Percentiles rank a stretch among this genome's conserved stretches.
These are phyloP conservation scores for Matsumurasca onukii DNA, from an alignment of 1,140 invertebrate genomes.

Conservation along the genomic window DNA sequence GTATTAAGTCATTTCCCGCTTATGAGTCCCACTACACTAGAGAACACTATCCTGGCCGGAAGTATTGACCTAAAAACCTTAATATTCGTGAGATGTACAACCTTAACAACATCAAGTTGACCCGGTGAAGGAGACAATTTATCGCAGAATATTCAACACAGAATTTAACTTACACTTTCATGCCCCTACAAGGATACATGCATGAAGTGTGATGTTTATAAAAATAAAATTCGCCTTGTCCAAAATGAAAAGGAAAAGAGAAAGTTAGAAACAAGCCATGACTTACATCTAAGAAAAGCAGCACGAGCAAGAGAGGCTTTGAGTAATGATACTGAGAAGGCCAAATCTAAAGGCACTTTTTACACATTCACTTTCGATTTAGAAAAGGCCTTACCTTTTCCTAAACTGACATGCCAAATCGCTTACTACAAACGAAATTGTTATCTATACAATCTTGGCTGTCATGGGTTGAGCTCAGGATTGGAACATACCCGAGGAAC, in stretches of 20 bases:
- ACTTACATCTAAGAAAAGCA: slow-evolving; percentile 25
- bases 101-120: not conserved
- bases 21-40: slow-evolving; percentile 34
- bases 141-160: slow-evolving; percentile 33
- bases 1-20: slow-evolving; percentile 32
- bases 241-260: not conserved
- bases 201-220: slow-evolving; percentile 35
- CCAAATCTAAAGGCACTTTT: not conserved
- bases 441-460: slow-evolving; percentile 36
- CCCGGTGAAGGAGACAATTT: slow-evolving; percentile 32
- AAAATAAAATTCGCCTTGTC: not conserved
- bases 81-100: slow-evolving; percentile 37
- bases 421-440: slow-evolving; percentile 37
- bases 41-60: slow-evolving; percentile 31
- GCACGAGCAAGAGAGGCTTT: slow-evolving; percentile 5
- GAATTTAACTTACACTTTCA: slow-evolving; percentile 34
- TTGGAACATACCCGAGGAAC: too few relatives aligned
- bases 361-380: slow-evolving; percentile 23
- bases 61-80: slow-evolving; percentile 44
- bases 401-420: slow-evolving; percentile 21
- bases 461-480: slow-evolving; percentile 30
- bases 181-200: slow-evolving; percentile 45
- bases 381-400: slow-evolving; percentile 33
- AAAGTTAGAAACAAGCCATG: slow-evolving; percentile 14
- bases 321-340: slow-evolving; percentile 4